phyloP scores from a whole-genome alignment of 2,113 vertebrate species.

The Pandion haliaetus region DNA sequence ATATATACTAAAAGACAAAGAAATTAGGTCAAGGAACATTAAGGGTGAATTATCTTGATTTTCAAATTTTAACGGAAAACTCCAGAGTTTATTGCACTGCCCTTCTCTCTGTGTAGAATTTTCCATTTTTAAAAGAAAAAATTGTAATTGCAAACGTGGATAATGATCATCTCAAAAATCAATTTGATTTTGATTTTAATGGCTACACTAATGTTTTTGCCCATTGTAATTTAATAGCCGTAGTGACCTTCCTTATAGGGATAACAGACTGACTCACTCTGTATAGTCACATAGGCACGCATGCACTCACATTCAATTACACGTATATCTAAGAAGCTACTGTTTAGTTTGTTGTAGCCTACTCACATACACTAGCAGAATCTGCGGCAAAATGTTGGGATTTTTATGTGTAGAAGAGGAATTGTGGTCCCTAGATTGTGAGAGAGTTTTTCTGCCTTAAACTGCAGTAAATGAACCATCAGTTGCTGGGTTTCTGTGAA shows the following conservation, averaged over 20 bases:
- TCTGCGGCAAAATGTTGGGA: background rate
- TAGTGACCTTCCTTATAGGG: background rate
- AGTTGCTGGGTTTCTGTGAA: background rate
- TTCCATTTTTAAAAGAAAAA: constrained; percentile 11
- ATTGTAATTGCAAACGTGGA: background rate
- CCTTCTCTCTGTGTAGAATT: background rate
- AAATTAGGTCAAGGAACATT: background rate
- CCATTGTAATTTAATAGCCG: background rate
- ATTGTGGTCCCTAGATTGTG: background rate
- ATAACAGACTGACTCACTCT: background rate
- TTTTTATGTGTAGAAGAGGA: background rate
- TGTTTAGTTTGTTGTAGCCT: background rate
- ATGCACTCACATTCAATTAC: background rate
- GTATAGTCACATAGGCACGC: background rate
- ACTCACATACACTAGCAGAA: background rate
- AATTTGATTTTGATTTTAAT: constrained; percentile 23
- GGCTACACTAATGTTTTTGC: background rate
- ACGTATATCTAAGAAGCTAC: background rate
- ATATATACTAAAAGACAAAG: background rate
- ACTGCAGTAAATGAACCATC: background rate
- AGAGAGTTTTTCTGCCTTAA: background rate
- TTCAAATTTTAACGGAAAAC: background rate
- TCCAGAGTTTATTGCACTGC: background rate
- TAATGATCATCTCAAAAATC: background rate
- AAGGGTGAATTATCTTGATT: background rate